Evolutionary conservation across 2,797 vertebrate genomes (phyloP).

Genomic region (Gouania willdenowi): DNA sequence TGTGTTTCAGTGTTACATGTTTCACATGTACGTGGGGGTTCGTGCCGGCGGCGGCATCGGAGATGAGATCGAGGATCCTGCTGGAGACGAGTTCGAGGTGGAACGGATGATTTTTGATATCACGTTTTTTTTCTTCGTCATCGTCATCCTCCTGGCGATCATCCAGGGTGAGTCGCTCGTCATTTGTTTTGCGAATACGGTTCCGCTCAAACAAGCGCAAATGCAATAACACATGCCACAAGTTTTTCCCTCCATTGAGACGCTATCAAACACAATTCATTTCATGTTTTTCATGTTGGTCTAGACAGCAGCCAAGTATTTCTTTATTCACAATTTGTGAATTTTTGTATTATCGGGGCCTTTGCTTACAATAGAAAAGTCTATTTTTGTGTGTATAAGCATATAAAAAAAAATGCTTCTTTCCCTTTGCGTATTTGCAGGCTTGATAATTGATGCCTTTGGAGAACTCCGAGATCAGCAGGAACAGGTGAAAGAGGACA

Average conservation of each 20-base stretch:
- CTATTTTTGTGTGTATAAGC: not conserved
- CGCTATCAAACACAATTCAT: not conserved
- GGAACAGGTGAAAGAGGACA: constrained; percentile 78
- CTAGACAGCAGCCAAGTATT: not conserved
- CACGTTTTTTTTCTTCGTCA: constrained; percentile 80
- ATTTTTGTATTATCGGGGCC: too few relatives aligned
- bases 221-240: not conserved
- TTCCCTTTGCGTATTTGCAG: constrained; percentile 38
- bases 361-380: not conserved
- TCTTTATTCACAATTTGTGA: constrained; percentile 16
- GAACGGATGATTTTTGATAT: constrained; percentile 77
- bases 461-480: constrained; percentile 78
- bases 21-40: constrained; percentile 80
- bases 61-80: constrained; percentile 76
- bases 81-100: constrained; percentile 76
- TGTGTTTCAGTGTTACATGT: constrained; percentile 75
- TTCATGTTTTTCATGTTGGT: constrained; percentile 14
- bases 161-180: constrained; percentile 70
- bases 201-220: not conserved
- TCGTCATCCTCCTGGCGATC: constrained; percentile 79
- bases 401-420: not conserved
- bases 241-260: constrained; percentile 2
- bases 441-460: constrained; percentile 78
- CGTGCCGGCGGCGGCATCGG: constrained; percentile 76
- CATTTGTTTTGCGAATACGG: not conserved